phyloP scores from a whole-genome alignment of 2,113 vertebrate species.

The Emberiza fucata region DNA sequence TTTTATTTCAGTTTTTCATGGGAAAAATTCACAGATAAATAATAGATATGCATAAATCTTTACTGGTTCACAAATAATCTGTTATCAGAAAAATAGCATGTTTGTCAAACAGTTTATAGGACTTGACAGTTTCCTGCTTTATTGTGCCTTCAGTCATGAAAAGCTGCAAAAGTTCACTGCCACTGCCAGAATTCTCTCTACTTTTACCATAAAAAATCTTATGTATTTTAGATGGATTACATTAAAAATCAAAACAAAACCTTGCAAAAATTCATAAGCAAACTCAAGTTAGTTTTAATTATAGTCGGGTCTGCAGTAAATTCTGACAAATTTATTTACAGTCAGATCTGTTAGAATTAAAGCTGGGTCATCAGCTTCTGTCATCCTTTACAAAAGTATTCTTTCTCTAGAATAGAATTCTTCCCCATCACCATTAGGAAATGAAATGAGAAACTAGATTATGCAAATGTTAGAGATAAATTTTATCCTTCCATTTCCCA shows the following conservation, averaged over 20 bases:
- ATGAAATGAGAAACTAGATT: background rate
- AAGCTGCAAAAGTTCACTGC: background rate
- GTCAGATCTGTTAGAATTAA: background rate
- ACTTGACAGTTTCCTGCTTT: background rate
- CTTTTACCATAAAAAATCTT: background rate
- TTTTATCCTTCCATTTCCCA: background rate
- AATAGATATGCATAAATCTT: background rate
- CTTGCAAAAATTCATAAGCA: rapidly evolving
- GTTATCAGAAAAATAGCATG: background rate
- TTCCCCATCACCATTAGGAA: background rate
- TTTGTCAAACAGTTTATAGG: background rate
- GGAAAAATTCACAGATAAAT: background rate
- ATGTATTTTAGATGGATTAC: background rate
- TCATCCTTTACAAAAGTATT: background rate
- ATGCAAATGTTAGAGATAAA: background rate
- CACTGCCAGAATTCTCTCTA: background rate
- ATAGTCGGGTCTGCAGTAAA: background rate
- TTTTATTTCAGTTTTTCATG: background rate
- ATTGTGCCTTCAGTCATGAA: background rate
- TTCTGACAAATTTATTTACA: background rate
- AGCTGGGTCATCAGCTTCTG: background rate
- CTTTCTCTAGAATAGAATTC: background rate
- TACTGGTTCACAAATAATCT: background rate
- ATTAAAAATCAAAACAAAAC: background rate
- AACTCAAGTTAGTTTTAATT: background rate